Percentiles rank a stretch among this genome's conserved stretches.
phyloP scores from a whole-genome alignment of 2,797 vertebrate genomes.

The Cuculus canorus region DNA sequence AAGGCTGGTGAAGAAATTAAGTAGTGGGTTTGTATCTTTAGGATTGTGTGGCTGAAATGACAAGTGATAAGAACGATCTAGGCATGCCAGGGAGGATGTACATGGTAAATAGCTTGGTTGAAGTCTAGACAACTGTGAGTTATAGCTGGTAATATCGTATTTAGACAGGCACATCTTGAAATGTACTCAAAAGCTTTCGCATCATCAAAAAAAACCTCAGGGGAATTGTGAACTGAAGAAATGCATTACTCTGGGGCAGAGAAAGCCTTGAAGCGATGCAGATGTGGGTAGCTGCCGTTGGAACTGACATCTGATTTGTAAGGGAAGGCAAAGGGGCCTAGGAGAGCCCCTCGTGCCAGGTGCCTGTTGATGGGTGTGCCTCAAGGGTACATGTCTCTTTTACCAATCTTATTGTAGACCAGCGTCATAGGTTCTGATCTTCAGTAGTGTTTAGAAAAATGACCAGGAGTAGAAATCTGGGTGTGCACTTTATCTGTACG shows the following conservation, averaged over 20 bases:
- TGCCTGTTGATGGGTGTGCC: background rate
- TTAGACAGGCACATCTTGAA: background rate
- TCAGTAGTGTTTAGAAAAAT: background rate
- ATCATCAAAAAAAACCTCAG: background rate
- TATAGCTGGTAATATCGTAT: background rate
- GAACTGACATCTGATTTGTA: background rate
- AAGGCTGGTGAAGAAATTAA: background rate
- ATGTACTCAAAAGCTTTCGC: background rate
- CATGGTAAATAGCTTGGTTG: background rate
- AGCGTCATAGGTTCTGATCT: background rate
- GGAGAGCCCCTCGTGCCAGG: background rate
- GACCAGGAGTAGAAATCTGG: background rate
- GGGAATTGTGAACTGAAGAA: background rate
- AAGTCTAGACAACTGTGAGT: background rate
- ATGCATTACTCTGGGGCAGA: background rate
- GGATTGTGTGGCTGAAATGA: background rate
- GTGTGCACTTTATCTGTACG: background rate
- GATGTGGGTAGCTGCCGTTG: background rate
- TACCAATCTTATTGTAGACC: background rate
- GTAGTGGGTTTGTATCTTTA: background rate
- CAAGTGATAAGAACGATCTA: background rate
- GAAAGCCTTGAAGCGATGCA: background rate
- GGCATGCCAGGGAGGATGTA: background rate
- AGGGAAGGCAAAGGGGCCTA: background rate
- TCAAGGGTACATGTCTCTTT: background rate